phyloP scores from a whole-genome alignment of 2,888 invertebrate species.

The Drosophila tripunctata region DNA sequence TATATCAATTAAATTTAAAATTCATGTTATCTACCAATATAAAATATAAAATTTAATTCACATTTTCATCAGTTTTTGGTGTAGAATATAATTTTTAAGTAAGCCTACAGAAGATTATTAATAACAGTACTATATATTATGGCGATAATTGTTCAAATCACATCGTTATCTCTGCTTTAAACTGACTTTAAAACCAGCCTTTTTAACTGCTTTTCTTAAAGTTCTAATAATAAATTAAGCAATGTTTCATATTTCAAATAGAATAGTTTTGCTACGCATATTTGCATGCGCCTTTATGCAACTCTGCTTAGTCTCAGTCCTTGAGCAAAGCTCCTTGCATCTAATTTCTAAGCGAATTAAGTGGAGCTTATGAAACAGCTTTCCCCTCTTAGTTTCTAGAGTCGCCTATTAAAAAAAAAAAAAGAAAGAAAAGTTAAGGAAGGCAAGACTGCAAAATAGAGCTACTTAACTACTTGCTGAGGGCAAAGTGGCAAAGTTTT shows the following conservation, averaged over 20 bases:
- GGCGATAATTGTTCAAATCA: too few relatives aligned
- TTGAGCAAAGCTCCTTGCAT: slow-evolving; percentile 34
- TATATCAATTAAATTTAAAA: too few relatives aligned
- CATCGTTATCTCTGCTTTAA: neutral
- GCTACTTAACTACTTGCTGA: slow-evolving; percentile 50
- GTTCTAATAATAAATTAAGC: neutral
- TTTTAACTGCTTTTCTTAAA: too few relatives aligned
- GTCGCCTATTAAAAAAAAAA: neutral
- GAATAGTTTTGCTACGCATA: slow-evolving; percentile 1
- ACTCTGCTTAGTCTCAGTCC: neutral
- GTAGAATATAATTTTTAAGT: too few relatives aligned
- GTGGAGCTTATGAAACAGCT: slow-evolving; percentile 53
- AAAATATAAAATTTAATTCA: too few relatives aligned
- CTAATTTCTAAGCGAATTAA: slow-evolving; percentile 60
- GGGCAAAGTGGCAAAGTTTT: slow-evolving; percentile 28
- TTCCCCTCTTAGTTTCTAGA: neutral
- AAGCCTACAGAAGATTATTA: too few relatives aligned
- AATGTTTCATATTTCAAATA: slow-evolving; percentile 14
- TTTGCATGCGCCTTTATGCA: slow-evolving; percentile 6
- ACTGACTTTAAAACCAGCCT: too few relatives aligned
- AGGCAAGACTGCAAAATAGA: slow-evolving; percentile 16
- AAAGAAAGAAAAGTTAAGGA: slow-evolving; percentile 1
- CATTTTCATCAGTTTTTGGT: too few relatives aligned
- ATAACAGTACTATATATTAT: too few relatives aligned
- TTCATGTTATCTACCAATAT: too few relatives aligned